phyloP scores from a whole-genome alignment of 1,140 invertebrate genomes.

The Catajapyx aquilonaris region DNA sequence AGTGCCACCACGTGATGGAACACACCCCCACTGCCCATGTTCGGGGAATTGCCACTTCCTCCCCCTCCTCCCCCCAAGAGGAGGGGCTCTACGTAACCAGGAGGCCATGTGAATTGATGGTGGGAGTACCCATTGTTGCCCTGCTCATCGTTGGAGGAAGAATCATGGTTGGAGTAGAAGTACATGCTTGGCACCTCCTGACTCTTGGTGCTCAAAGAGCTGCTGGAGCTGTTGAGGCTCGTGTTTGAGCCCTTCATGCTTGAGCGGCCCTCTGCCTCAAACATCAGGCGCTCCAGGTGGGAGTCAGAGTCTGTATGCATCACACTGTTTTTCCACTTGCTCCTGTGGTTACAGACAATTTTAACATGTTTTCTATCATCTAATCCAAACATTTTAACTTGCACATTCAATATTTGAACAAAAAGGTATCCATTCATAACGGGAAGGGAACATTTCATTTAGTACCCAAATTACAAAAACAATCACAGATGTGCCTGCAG shows the following conservation, averaged over 20 bases:
- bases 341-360: too few relatives aligned
- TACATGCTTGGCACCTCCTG: slow-evolving; percentile 25
- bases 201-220: slow-evolving; percentile 30
- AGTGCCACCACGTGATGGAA: neutral
- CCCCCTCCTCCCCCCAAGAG: too few relatives aligned
- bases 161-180: slow-evolving; percentile 13
- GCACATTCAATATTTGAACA: too few relatives aligned
- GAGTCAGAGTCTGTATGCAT: slow-evolving; percentile 28
- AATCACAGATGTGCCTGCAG: too few relatives aligned
- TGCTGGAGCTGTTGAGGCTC: slow-evolving; percentile 32
- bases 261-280: slow-evolving; percentile 25
- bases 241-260: slow-evolving; percentile 31
- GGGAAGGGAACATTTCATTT: too few relatives aligned
- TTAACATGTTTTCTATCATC: too few relatives aligned
- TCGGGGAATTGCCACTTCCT: slow-evolving; percentile 4
- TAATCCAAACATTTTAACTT: too few relatives aligned
- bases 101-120: too few relatives aligned
- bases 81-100: too few relatives aligned
- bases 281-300: slow-evolving; percentile 27
- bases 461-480: too few relatives aligned
- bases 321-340: slow-evolving; percentile 12
- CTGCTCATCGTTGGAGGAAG: slow-evolving; percentile 22
- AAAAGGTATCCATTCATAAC: too few relatives aligned
- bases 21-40: neutral
- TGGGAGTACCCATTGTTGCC: slow-evolving; percentile 26